These are phyloP conservation scores for Apamea epomidion DNA, from an alignment of 2,888 invertebrate genomes.

Conservation along the genomic window DNA sequence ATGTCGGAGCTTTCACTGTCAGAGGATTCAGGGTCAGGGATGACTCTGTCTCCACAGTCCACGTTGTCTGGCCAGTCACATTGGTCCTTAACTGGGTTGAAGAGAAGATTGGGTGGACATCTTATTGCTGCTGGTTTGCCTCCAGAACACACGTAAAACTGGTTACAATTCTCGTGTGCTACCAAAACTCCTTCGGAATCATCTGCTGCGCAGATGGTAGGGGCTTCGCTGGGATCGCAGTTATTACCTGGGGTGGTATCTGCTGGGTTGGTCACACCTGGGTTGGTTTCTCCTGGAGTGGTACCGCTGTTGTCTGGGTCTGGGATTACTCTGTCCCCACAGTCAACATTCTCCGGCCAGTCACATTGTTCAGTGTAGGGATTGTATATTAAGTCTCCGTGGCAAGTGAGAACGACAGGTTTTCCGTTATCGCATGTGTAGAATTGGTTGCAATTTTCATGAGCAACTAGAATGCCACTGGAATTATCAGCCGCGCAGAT, in stretches of 20 bases:
- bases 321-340: constrained; percentile 65
- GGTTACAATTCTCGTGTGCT: constrained; percentile 74
- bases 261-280: constrained; percentile 9
- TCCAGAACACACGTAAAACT: constrained; percentile 71
- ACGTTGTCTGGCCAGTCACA: constrained; percentile 72
- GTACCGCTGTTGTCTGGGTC: not conserved
- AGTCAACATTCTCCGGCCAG: constrained; percentile 72
- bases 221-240: constrained; percentile 70
- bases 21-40: constrained; percentile 25
- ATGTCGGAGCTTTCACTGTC: constrained; percentile 37
- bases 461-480: constrained; percentile 69
- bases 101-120: constrained; percentile 67
- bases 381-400: not conserved
- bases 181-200: constrained; percentile 69
- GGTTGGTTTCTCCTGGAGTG: not conserved
- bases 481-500: constrained; percentile 71
- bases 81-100: constrained; percentile 65
- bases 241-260: constrained; percentile 49
- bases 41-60: constrained; percentile 67
- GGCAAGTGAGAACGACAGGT: not conserved
- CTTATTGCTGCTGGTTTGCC: constrained; percentile 66
- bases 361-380: constrained; percentile 68
- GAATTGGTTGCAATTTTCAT: constrained; percentile 75
- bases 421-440: constrained; percentile 64
- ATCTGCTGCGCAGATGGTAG: constrained; percentile 68